phyloP scores from a whole-genome alignment of 2,888 invertebrate species.

The Neocrepidodera transversa region DNA sequence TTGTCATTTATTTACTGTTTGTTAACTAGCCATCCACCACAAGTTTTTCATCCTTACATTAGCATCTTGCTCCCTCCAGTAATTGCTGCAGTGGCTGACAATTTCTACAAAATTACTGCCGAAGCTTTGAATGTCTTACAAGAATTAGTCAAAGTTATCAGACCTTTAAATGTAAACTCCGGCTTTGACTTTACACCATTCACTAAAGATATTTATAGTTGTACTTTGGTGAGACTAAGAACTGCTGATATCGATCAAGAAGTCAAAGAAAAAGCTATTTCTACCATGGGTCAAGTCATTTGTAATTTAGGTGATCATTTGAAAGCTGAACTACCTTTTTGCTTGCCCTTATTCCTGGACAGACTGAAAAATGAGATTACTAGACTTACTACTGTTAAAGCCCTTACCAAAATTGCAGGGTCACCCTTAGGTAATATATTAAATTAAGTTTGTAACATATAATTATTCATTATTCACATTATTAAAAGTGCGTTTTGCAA shows the following conservation, averaged over 20 bases:
- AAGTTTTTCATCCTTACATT: slow-evolving; percentile 83
- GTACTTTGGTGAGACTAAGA: slow-evolving; percentile 83
- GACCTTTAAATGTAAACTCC: slow-evolving; percentile 74
- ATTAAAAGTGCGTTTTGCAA: no score
- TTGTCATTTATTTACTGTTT: slow-evolving; percentile 89
- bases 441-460: no score
- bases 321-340: slow-evolving; percentile 78
- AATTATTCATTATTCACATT: no score
- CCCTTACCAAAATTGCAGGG: slow-evolving; percentile 91
- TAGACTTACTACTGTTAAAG: slow-evolving; percentile 93
- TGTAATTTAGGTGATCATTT: slow-evolving; percentile 90
- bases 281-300: slow-evolving; percentile 94
- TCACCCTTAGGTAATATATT: slow-evolving; percentile 77
- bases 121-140: slow-evolving; percentile 94
- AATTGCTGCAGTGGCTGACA: slow-evolving; percentile 89
- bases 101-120: slow-evolving; percentile 98
- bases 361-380: slow-evolving; percentile 97
- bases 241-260: slow-evolving; percentile 99
- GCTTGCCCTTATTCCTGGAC: slow-evolving; percentile 94
- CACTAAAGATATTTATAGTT: slow-evolving; percentile 81
- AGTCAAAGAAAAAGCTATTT: slow-evolving; percentile 97
- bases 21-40: slow-evolving; percentile 78
- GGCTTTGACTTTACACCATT: slow-evolving; percentile 78
- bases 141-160: slow-evolving; percentile 91
- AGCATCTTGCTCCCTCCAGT: slow-evolving; percentile 82